Base-by-base conservation (phyloP, 2,888 invertebrate genomes). In the Dryobotodes eremita region DNA sequence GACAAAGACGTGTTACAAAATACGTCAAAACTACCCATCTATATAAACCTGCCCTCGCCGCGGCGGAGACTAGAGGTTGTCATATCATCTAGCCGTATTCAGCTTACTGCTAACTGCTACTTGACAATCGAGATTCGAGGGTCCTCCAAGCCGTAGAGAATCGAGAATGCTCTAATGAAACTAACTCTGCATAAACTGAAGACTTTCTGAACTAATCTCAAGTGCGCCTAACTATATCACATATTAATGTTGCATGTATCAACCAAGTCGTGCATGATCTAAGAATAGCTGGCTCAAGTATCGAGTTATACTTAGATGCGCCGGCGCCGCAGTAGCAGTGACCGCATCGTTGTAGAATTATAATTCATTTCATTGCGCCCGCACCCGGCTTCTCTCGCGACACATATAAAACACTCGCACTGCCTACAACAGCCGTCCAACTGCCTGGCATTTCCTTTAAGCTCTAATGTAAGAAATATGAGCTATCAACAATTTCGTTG, bases 271-370 rank as follows among this genome's bases (percentile, higher is more conserved):
- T 75, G 76, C 70, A 26, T 36, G 31, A 36, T 31, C 64, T 72
- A 80, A 72, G 72, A 75, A 48, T 62, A 62, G 76, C 48, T 59
- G 36, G 50, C 55, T 53, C 62, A 66, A 75, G 71, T 69, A 59
- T 36, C 76, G 55, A 65, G 66, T 70, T 77, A 87, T 77, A 82
- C 57, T 75, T 81, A 86, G 78, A 31, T 77, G 75, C 87, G 75
- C 75, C 66, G 80, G 79, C 86, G 80, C 71, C 71, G 84, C 55
- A 64, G 62, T 57, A 57, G 50, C 71, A 66, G 55, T 48, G 65
- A 59, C 42, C 50, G 64, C 53, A 36, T 62, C 70, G 62, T 62
- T 70, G 36, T 31, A 26, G 70, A 83, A 86, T 86, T 75, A 75
- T 83, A 86, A 86, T 71, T 71, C 62, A 72, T 74, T 62, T 48